Evolutionary conservation across 2,797 vertebrate species (phyloP).

Genomic region (Neopelma chrysocephalum): DNA sequence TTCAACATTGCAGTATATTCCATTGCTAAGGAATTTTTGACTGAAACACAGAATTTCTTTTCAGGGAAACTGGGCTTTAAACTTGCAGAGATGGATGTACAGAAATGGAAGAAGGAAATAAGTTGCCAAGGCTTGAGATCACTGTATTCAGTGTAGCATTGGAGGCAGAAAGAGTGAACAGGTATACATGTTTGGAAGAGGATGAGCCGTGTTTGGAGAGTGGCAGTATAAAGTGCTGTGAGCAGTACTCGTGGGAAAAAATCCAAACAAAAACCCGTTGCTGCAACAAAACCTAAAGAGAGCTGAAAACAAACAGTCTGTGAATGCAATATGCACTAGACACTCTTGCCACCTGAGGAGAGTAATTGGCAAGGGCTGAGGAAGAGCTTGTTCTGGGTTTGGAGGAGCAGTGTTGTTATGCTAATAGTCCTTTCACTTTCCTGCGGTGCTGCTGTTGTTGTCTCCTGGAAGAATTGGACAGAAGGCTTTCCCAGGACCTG

Average conservation of each 20-base stretch:
- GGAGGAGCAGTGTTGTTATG: slow-evolving; percentile 63
- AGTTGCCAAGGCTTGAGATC: not conserved
- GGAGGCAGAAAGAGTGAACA: not conserved
- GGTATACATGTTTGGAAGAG: not conserved
- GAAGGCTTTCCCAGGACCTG: slow-evolving; percentile 34
- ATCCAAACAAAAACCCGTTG: slow-evolving; percentile 15
- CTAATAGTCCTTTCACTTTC: slow-evolving; percentile 52
- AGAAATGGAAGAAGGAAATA: not conserved
- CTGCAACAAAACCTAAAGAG: slow-evolving; percentile 39
- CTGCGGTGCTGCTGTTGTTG: not conserved
- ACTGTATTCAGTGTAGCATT: not conserved
- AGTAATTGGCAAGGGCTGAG: slow-evolving; percentile 42
- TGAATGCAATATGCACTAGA: not conserved
- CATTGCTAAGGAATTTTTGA: not conserved
- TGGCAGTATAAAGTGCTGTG: slow-evolving; percentile 8
- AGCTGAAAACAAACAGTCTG: slow-evolving; percentile 46
- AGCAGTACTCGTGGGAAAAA: slow-evolving; percentile 19
- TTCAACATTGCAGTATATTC: not conserved
- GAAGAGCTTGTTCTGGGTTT: slow-evolving; percentile 45
- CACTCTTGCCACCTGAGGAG: slow-evolving; percentile 58
- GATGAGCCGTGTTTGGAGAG: not conserved
- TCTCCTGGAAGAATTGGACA: not conserved
- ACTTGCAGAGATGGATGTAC: not conserved
- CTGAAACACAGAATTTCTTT: not conserved
- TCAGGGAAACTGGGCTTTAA: not conserved